phyloP scores from a whole-genome alignment of 2,888 invertebrate genomes.

The Slavum lentiscoides region DNA sequence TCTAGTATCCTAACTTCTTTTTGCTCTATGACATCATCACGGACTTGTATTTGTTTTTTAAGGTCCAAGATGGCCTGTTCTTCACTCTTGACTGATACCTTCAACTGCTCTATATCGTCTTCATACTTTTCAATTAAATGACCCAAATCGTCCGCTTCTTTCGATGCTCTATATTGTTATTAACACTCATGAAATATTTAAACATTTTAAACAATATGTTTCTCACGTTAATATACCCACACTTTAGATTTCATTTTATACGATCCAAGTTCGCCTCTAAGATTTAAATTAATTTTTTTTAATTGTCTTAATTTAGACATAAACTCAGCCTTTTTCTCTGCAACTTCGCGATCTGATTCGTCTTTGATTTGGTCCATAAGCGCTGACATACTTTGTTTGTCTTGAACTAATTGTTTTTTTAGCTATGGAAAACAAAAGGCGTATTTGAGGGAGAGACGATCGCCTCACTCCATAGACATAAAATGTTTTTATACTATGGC shows the following conservation, averaged over 20 bases:
- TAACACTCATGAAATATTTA: background rate
- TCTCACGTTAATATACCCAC: background rate
- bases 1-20: conserved; percentile 47
- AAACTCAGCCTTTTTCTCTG: conserved; percentile 17
- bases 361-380: conserved; percentile 20
- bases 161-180: conserved; percentile 21
- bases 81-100: conserved; percentile 28
- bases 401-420: conserved; percentile 34
- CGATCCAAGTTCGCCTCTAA: conserved; percentile 46
- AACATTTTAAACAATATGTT: background rate
- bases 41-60: conserved; percentile 35
- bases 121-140: conserved; percentile 35
- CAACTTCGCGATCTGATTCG: conserved; percentile 13
- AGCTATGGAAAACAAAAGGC: too few relatives aligned
- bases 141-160: conserved; percentile 42
- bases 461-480: too few relatives aligned
- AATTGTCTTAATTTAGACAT: conserved; percentile 35
- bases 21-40: conserved; percentile 36
- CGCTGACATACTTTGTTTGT: conserved; percentile 40
- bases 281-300: conserved; percentile 46
- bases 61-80: conserved; percentile 17
- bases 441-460: too few relatives aligned
- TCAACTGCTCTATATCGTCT: conserved; percentile 52
- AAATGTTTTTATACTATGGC: too few relatives aligned
- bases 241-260: conserved; percentile 51